Percentiles rank a stretch among this genome's conserved stretches.
Evolutionary conservation across 2,113 vertebrate genomes (phyloP).

Genomic region (Grammomys surdaster): DNA sequence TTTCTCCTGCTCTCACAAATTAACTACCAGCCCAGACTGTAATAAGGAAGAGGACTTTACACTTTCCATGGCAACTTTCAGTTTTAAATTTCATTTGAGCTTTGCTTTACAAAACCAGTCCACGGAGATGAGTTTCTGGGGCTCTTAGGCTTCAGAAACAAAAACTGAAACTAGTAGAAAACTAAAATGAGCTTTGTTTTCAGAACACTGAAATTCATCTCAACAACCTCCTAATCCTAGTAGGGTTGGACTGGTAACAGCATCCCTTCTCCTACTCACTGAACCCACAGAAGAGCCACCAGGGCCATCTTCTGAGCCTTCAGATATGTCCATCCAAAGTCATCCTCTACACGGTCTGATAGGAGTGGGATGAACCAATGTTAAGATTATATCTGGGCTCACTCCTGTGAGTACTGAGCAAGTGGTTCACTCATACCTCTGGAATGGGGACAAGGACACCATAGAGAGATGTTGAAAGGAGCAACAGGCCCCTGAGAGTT

Average conservation of each 20-base stretch:
- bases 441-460: neutral
- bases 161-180: constrained; percentile 2
- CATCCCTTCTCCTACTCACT: neutral
- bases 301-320: neutral
- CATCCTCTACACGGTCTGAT: neutral
- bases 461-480: neutral
- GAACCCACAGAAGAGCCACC: neutral
- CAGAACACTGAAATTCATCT: neutral
- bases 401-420: neutral
- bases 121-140: neutral
- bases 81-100: neutral
- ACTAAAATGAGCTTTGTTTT: neutral
- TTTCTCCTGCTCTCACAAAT: neutral
- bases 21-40: neutral
- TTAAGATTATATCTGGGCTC: neutral
- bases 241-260: neutral
- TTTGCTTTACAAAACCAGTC: neutral
- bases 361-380: neutral
- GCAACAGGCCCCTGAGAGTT: neutral
- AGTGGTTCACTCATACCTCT: neutral
- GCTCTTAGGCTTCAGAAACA: neutral
- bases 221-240: neutral
- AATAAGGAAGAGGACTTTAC: neutral
- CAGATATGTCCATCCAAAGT: neutral
- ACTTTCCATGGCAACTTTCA: neutral